phyloP scores from a whole-genome alignment of 1,140 invertebrate species.

The Akabosia matsudoensis region DNA sequence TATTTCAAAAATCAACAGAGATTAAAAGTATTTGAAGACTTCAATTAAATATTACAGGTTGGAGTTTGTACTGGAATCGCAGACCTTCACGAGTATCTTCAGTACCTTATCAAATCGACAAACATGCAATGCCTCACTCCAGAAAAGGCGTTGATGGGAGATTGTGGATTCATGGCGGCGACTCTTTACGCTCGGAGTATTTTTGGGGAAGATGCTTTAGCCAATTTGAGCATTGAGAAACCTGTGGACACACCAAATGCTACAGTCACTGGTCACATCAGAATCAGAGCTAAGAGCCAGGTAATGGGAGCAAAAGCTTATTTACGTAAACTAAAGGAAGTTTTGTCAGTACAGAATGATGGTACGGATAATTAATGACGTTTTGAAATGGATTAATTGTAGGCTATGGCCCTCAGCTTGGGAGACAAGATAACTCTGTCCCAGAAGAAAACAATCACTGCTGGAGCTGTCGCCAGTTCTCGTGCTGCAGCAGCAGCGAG shows the following conservation, averaged over 20 bases:
- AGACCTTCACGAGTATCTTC: slow-evolving; percentile 88
- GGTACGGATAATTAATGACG: background rate
- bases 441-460: slow-evolving; percentile 62
- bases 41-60: too few species aligned
- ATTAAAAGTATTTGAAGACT: slow-evolving; percentile 45
- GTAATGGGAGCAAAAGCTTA: too few species aligned
- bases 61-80: slow-evolving; percentile 92
- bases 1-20: background rate
- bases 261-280: slow-evolving; percentile 90
- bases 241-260: slow-evolving; percentile 79
- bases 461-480: slow-evolving; percentile 36
- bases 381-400: slow-evolving; percentile 48
- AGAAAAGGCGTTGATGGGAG: slow-evolving; percentile 88
- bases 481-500: slow-evolving; percentile 16
- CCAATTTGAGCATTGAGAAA: slow-evolving; percentile 97
- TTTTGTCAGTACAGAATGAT: background rate
- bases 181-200: slow-evolving; percentile 99
- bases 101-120: slow-evolving; percentile 87
- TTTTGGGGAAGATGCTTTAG: slow-evolving; percentile 97
- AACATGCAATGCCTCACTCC: slow-evolving; percentile 99
- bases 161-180: slow-evolving; percentile 98
- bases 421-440: slow-evolving; percentile 95
- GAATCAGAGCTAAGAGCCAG: slow-evolving; percentile 97
- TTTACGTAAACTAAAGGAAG: background rate
- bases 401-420: slow-evolving; percentile 94